Percentiles rank a stretch among this genome's conserved stretches.
phyloP scores from a whole-genome alignment of 2,797 vertebrate genomes.

The Hephaestus fuliginosus region DNA sequence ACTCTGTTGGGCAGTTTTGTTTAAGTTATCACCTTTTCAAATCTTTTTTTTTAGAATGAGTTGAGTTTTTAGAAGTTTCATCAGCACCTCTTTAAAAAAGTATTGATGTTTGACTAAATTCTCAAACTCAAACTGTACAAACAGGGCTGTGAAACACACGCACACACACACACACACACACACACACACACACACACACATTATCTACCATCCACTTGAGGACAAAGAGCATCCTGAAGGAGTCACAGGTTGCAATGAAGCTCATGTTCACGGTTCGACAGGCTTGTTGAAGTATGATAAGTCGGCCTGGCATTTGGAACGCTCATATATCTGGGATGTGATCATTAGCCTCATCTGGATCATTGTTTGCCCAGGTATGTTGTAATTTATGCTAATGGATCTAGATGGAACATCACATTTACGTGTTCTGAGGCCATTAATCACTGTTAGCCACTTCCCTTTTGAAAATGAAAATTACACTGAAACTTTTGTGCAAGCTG shows the following conservation, averaged over 20 bases:
- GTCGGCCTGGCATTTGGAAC: constrained; percentile 80
- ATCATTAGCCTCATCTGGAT: constrained; percentile 83
- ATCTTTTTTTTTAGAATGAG: too few species aligned
- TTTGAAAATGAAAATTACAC: constrained; percentile 55
- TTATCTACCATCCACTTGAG: constrained; percentile 24
- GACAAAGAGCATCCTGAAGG: constrained; percentile 51
- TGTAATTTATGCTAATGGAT: constrained; percentile 80
- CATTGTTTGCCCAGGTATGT: constrained; percentile 77
- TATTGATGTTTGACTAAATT: constrained; percentile 7
- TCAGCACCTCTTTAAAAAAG: not conserved
- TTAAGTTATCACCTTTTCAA: too few species aligned
- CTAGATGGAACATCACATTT: constrained; percentile 76
- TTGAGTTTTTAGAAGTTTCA: not conserved
- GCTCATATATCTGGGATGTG: constrained; percentile 75
- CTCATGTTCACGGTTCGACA: constrained; percentile 59
- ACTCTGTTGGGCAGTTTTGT: too few species aligned
- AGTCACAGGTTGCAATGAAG: constrained; percentile 69
- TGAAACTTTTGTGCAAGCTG: constrained; percentile 10
- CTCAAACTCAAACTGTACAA: not conserved
- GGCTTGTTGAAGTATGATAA: constrained; percentile 79
- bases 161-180: not conserved
- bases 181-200: constrained; percentile 7
- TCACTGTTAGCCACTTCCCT: constrained; percentile 71
- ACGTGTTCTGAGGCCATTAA: constrained; percentile 72
- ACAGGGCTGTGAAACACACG: constrained; percentile 7